These are phyloP conservation scores for Denticeps clupeoides DNA, from an alignment of 2,797 vertebrate genomes.

Conservation along the genomic window DNA sequence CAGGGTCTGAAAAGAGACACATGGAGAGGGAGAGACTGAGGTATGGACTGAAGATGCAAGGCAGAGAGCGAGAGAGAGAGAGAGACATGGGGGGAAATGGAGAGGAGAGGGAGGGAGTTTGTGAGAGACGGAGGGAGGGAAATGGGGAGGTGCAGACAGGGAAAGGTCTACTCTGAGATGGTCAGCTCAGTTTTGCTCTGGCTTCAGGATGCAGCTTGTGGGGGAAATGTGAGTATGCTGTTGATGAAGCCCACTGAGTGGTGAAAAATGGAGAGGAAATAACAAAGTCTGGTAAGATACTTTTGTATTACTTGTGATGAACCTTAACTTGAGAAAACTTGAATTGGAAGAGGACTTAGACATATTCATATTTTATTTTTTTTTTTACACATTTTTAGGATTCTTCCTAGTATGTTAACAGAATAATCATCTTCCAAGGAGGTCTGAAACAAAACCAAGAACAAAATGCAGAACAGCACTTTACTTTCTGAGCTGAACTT, in stretches of 20 bases:
- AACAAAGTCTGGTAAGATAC: background rate
- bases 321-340: background rate
- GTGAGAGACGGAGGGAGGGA: slow-evolving; percentile 6
- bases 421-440: too few species aligned
- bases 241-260: too few species aligned
- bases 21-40: background rate
- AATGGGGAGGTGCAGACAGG: slow-evolving; percentile 9
- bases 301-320: background rate
- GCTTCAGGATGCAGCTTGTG: slow-evolving; percentile 8
- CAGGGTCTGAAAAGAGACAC: too few species aligned
- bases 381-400: slow-evolving; percentile 17
- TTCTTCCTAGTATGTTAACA: too few species aligned
- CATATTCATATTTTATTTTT: too few species aligned
- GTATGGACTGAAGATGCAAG: slow-evolving; percentile 5
- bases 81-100: slow-evolving; percentile 4
- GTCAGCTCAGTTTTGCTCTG: slow-evolving; percentile 10
- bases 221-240: too few species aligned
- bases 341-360: too few species aligned
- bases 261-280: slow-evolving; percentile 8
- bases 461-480: too few species aligned
- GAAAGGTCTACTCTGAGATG: background rate
- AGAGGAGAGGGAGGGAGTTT: slow-evolving; percentile 7
- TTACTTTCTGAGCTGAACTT: too few species aligned
- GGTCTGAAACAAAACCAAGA: too few species aligned
- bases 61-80: background rate